Evolutionary conservation across 2,888 invertebrate species (phyloP).

Genomic region (Andrena haemorrhoa): DNA sequence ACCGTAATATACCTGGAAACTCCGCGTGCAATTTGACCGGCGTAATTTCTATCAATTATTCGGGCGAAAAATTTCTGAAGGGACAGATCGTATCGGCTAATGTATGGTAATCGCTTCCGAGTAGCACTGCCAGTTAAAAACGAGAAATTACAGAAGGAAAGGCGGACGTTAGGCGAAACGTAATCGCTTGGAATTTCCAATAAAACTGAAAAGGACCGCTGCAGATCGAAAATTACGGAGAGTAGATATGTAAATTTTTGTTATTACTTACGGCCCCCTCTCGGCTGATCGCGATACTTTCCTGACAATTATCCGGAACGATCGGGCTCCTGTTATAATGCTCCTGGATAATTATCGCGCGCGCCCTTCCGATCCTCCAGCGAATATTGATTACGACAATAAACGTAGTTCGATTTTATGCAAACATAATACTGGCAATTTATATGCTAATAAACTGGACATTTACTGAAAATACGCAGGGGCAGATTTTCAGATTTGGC

Average conservation of each 20-base stretch:
- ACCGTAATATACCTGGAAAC: neutral
- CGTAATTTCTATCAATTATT: conserved; percentile 18
- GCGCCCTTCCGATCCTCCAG: neutral
- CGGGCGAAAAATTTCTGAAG: neutral
- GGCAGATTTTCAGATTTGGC: neutral
- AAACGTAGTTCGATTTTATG: conserved; percentile 17
- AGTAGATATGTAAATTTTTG: conserved; percentile 20
- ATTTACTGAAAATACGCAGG: conserved; percentile 5
- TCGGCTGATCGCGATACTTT: conserved; percentile 25
- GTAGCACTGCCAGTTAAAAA: conserved; percentile 10
- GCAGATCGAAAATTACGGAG: conserved; percentile 15
- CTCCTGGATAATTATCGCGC: conserved; percentile 27
- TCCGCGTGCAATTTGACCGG: neutral
- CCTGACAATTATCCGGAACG: conserved; percentile 21
- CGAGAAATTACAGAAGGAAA: conserved; percentile 22
- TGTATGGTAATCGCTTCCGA: conserved; percentile 21
- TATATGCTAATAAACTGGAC: conserved; percentile 48
- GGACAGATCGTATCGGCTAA: conserved; percentile 6
- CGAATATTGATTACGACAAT: conserved; percentile 22
- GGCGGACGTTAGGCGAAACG: conserved; percentile 5
- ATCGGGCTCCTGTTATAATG: conserved; percentile 16
- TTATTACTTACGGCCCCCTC: neutral
- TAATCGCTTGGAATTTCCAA: neutral
- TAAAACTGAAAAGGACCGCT: conserved; percentile 1
- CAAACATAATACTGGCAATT: conserved; percentile 36